phyloP scores from a whole-genome alignment of 1,140 invertebrate species.

The Pseudomyrmex cubaensis region DNA sequence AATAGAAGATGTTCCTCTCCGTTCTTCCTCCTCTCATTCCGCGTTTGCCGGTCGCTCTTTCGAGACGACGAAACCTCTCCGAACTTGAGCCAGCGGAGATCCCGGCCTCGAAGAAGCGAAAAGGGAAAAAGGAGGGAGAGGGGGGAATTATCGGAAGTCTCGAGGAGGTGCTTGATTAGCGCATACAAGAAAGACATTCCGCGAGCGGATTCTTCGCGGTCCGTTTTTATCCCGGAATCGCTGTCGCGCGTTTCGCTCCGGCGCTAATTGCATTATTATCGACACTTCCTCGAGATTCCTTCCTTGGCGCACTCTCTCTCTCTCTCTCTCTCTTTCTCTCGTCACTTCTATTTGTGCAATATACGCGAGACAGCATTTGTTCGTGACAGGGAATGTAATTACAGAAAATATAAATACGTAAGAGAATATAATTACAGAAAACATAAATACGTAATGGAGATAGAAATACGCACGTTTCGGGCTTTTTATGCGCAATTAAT shows the following conservation, averaged over 20 bases:
- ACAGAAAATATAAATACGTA: neutral
- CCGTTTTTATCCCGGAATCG: slow-evolving; percentile 56
- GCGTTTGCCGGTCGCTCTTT: slow-evolving; percentile 1
- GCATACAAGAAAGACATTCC: slow-evolving; percentile 69
- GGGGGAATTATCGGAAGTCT: slow-evolving; percentile 58
- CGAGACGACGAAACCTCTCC: neutral
- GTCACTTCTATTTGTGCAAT: too few species aligned
- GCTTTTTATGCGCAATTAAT: too few species aligned
- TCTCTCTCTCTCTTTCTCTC: neutral
- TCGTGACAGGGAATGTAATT: neutral
- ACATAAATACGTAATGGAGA: too few species aligned
- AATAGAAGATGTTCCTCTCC: slow-evolving; percentile 64
- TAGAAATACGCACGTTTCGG: too few species aligned
- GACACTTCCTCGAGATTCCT: slow-evolving; percentile 59
- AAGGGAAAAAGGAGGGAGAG: slow-evolving; percentile 16
- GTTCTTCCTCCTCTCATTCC: slow-evolving; percentile 2
- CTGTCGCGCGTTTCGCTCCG: slow-evolving; percentile 35
- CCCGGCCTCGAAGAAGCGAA: slow-evolving; percentile 12
- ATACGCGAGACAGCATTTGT: too few species aligned
- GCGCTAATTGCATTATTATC: slow-evolving; percentile 72
- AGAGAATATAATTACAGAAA: too few species aligned
- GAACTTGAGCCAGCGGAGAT: slow-evolving; percentile 29
- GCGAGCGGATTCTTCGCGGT: slow-evolving; percentile 63
- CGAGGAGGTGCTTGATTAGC: slow-evolving; percentile 63
- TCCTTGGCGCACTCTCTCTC: neutral